Evolutionary conservation across 2,113 vertebrate species (phyloP), one percentile per base, ranked within the genome.

Genomic region (Plecturocebus donacophilus): DNA sequence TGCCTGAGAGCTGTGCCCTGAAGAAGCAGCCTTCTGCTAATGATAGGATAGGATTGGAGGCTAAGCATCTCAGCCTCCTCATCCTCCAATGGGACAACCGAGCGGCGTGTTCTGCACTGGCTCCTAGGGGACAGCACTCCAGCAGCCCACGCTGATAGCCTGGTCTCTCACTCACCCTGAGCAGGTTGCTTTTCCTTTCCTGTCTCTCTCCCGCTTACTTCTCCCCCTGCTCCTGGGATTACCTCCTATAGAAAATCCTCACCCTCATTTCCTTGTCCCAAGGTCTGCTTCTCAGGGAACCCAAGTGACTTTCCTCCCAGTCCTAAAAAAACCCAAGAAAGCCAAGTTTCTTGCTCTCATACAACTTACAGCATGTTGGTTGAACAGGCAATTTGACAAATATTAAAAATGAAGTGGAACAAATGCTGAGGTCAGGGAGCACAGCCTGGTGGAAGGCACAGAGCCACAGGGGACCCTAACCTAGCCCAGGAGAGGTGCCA

Each of bases 61-160:
- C 30, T 45, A 16, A 20, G 2, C 19, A 20, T 27, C 0, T 8
- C 13, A 0, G 1, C 4, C 21, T n/a, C 52, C 5, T 42, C 13
- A 38, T 1, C 45, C n/a, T 0, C 16, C 19, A 13, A 19, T 32
- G 23, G 32, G 19, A 54, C 25, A 20, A 76, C 12, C 32, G 30
- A 40, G 92, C 2, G 2, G 19, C 52, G 1, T 47, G 2, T n/a
- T 87, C 21, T 76, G 30, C 13, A 2, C 42, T 70, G 47, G 40
- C 5, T 40, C 11, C 61, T 6, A 8, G 20, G 54, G 49, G 9
- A 47, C 12, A 38, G n/a, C 83, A 32, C 17, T 17, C 5, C 42
- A 35, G n/a, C 32, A 66, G 45, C 64, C 38, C 17, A 8, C 0
- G 40, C 14, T 19, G 14, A 35, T 42, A 70, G 47, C 25, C 35